Base-by-base conservation (phyloP, 2,113 vertebrate species). In the Microtus montanus region DNA sequence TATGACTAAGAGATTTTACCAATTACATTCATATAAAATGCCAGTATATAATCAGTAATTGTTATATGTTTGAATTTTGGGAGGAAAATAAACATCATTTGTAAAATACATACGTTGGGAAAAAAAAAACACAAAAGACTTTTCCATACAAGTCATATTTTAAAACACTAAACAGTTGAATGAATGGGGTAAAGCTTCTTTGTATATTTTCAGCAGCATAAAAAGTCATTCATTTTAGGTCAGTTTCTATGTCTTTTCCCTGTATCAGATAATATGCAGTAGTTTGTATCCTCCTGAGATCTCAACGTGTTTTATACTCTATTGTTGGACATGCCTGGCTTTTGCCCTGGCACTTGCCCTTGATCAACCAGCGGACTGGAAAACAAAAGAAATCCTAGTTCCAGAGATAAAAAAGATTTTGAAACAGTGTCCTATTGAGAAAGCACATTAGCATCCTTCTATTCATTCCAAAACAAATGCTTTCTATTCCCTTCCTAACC, bases 381-480 rank as follows among this genome's bases (percentile, higher is more conserved):
- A 22, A 68, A 68, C 84, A 93, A 75, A 88, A 44, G 64, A 87
- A 87, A 92, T 22, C 77, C 70, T 41, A 38, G 90, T 52, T 54
- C n/a, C 73, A 47, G 71, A 96, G 91, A 94, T 70, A 78, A 94
- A 90, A 63, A 14, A 78, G 89, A 90, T 80, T 89, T 86, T 41
- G 75, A 91, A 87, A 97, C 95, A 95, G 38, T 92, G 74, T 93
- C 90, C 86, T 44, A 90, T 47, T 94, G 93, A 95, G 73, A 24
- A 24, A 90, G 30, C 38, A 9, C 26, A 61, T 89, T 83, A 86
- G 90, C 95, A 89, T 84, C 83, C 93, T 92, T 97, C 97, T 96
- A 88, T 86, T 95, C 90, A 82, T 93, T 86, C 74, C n/a, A 33
- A 66, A 92, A 90, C 92, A 95, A 85, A 97, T 17, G 41, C 79